Evolutionary conservation across 1,140 invertebrate genomes (phyloP), one percentile per base, ranked within the genome.

Genomic region (Drosophila ficusphila): DNA sequence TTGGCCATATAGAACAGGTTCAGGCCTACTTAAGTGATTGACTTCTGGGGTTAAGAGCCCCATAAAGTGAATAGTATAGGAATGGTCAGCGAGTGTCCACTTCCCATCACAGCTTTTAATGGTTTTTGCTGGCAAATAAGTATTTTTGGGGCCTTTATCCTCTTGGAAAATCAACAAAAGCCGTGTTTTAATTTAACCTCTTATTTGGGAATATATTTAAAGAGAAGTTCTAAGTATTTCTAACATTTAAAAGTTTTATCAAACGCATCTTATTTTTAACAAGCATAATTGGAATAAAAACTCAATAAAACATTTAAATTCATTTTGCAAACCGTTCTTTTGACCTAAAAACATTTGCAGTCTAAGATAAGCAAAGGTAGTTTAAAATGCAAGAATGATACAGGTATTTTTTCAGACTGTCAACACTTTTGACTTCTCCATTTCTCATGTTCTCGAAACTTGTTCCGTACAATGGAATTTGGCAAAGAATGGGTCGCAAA

Each of bases 11-110:
- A 51, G 49, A 23, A 8, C 65, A 69, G 65, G 65, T 69, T 69
- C n/a, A 34, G 51, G 65, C 23, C 31, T 23, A 41, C 60, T 56
- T 70, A 69, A 69, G 65, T 69, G 65, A 69, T 69, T 69, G 65
- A 56, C 65, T 69, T 69, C 51, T 69, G 64, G 64, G 65, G 64
- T 69, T 69, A 69, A 69, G 64, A 69, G 62, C 62, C 44, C n/a
- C 62, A 67, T 69, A 54, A 54, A 54, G 38, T 23, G 60, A 46
- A n/a, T 29, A n/a, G 18, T 64, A 21, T 46, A 16, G 21, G 25
- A 54, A 46, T 54, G 29, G 27, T 67, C 58, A 49, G 19, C 8
- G 25, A 51, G 27, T 64, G 21, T 4, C 12, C 58, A 64, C 42
- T 62, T 34, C 1, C 12, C 18, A 9, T 2, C 6, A 19, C 25